These are phyloP conservation scores for Pectinophora gossypiella DNA, from an alignment of 1,140 invertebrate genomes.

Conservation along the genomic window DNA sequence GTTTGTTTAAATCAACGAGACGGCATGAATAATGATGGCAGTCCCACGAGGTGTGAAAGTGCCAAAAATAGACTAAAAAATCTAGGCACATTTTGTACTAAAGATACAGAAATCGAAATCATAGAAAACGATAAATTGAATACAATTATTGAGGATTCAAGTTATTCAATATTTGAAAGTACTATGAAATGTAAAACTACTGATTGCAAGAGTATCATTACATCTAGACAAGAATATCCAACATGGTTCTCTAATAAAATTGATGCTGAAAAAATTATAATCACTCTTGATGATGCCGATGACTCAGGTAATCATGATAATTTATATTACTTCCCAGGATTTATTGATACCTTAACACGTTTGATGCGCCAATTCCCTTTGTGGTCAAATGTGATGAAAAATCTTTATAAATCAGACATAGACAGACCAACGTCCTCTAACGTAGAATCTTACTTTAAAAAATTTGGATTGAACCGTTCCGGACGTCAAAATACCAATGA, in stretches of 20 bases:
- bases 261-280: not conserved
- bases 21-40: not conserved
- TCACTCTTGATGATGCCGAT: not conserved
- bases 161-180: no score
- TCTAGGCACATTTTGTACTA: not conserved
- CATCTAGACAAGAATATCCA: not conserved
- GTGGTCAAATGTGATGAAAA: not conserved
- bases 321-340: not conserved
- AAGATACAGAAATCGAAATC: not conserved
- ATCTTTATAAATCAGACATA: not conserved
- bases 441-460: not conserved
- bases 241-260: not conserved
- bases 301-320: not conserved
- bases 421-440: not conserved
- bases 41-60: not conserved
- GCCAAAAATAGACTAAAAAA: not conserved
- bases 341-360: not conserved
- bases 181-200: not conserved
- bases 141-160: no score
- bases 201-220: not conserved
- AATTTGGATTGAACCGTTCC: not conserved
- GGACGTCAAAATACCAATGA: constrained; percentile 3
- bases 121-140: not conserved
- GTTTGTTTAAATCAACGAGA: not conserved
- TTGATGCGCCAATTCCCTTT: not conserved